phyloP scores from a whole-genome alignment of 2,797 vertebrate species.

The Pangasius mekongensis region DNA sequence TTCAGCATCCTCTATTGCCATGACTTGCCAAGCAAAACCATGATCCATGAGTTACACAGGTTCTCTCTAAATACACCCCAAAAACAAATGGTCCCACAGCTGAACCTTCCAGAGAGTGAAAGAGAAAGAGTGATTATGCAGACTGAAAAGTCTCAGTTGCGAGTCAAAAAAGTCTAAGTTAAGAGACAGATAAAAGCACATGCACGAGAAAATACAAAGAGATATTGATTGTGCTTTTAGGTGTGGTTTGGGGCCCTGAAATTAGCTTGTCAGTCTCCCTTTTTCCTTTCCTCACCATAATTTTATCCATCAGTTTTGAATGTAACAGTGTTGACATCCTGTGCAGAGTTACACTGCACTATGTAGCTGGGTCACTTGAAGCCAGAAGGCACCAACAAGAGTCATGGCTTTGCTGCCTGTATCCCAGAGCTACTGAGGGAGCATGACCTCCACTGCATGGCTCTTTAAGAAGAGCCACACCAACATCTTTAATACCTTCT shows the following conservation, averaged over 20 bases:
- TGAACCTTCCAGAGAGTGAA: constrained; percentile 18
- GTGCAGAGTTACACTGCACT: not conserved
- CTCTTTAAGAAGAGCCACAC: not conserved
- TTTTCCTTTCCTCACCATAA: constrained; percentile 1
- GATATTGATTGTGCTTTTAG: not conserved
- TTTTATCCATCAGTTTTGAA: constrained; percentile 5
- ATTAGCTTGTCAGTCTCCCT: not conserved
- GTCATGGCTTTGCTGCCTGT: not conserved
- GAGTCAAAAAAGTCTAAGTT: not conserved
- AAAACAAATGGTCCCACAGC: not conserved
- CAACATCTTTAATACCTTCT: constrained; percentile 1
- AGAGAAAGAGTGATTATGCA: not conserved
- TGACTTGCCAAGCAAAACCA: constrained; percentile 45
- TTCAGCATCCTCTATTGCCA: constrained; percentile 17
- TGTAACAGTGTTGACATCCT: constrained; percentile 9
- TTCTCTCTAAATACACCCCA: constrained; percentile 36
- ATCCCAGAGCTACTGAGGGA: not conserved
- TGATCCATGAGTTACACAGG: constrained; percentile 38
- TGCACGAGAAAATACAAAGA: not conserved
- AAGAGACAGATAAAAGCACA: not conserved
- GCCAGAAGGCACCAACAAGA: constrained; percentile 22
- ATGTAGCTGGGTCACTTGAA: constrained; percentile 18
- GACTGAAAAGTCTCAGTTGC: not conserved
- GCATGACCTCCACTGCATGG: not conserved
- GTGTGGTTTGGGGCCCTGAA: not conserved